Conservation (phyloP, 2,113 vertebrate genomes). For the Phalacrocorax pelagicus region DNA sequence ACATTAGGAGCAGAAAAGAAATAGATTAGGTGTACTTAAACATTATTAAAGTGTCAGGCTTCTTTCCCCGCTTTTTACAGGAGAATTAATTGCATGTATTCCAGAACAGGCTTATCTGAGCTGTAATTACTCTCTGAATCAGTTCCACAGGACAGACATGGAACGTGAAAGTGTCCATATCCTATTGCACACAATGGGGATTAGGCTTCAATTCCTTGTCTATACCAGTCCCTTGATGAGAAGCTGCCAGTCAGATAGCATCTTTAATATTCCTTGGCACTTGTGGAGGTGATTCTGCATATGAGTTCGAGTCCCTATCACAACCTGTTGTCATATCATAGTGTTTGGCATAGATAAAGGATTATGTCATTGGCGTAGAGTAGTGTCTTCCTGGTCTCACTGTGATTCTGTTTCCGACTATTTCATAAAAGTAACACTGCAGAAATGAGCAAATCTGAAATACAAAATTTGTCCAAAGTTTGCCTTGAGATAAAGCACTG, state of each 20-base stretch:
- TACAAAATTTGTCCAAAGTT: neutral
- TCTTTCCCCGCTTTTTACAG: slow-evolving; percentile 35
- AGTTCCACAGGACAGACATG: slow-evolving; percentile 25
- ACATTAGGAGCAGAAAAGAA: slow-evolving; percentile 68
- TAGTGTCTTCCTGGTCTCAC: neutral
- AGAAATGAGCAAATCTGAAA: slow-evolving; percentile 16
- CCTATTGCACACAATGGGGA: slow-evolving; percentile 34
- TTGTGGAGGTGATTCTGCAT: slow-evolving; percentile 29
- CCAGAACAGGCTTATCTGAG: slow-evolving; percentile 69
- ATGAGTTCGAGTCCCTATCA: slow-evolving; percentile 54
- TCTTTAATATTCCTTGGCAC: slow-evolving; percentile 71
- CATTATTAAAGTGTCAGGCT: slow-evolving; percentile 72
- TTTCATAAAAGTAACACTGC: slow-evolving; percentile 4
- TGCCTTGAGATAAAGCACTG: neutral
- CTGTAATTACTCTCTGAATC: slow-evolving; percentile 65
- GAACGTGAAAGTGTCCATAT: slow-evolving; percentile 53
- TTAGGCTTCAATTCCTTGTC: slow-evolving; percentile 21
- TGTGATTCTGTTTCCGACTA: neutral
- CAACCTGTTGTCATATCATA: neutral
- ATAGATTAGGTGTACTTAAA: slow-evolving; percentile 73
- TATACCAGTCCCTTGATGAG: slow-evolving; percentile 13
- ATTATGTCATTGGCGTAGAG: neutral
- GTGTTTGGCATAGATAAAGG: slow-evolving; percentile 7
- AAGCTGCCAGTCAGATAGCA: slow-evolving; percentile 61
- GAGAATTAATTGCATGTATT: slow-evolving; percentile 67